Base-by-base conservation (phyloP, 2,797 vertebrate genomes). In the Loris lydekkerianus region DNA sequence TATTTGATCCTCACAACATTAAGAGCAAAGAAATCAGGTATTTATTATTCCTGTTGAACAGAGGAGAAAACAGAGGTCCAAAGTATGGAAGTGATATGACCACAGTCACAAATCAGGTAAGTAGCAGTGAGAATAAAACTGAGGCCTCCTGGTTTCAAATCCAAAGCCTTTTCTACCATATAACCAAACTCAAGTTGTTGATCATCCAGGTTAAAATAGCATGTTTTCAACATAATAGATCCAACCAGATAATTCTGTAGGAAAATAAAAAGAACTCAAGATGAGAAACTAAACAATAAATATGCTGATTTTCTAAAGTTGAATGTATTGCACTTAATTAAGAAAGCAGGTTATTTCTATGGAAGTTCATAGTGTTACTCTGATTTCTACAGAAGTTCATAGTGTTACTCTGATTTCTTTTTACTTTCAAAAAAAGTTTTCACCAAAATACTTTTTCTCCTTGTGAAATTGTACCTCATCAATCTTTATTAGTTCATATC, bases 401-500 rank as follows among this genome's bases (percentile, higher is more conserved):
- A 25, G 91, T 40, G 20, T 92, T 82, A 76, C 56, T 78, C n/a
- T 77, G 40, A 78, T 87, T 96, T 94, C 90, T 34, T 72, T 91
- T 86, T 96, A 76, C 40, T 21, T 80, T 73, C 20, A 37, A 84
- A 86, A 65, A 49, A 88, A 78, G 10, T 92, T 96, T 83, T 91
- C 70, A 43, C 70, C 83, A n/a, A 96, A 89, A 96, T 75, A 25
- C 10, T 85, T 91, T 93, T 72, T 93, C 83, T 86, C 49, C 37
- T 92, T 95, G 43, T 86, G 83, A 95, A 97, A 63, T 83, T 63
- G 46, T 43, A 91, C 86, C 27, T 89, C 65, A 94, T 93, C 91
- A 93, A 75, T 95, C 73, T 93, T 95, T 78, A 63, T 86, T 91
- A 85, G 83, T 82, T 82, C 81, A 88, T 94, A 73, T 87, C 72